phyloP scores from a whole-genome alignment of 92 coral and sea anemone genomes.

The Zoanthus sansibaricus region DNA sequence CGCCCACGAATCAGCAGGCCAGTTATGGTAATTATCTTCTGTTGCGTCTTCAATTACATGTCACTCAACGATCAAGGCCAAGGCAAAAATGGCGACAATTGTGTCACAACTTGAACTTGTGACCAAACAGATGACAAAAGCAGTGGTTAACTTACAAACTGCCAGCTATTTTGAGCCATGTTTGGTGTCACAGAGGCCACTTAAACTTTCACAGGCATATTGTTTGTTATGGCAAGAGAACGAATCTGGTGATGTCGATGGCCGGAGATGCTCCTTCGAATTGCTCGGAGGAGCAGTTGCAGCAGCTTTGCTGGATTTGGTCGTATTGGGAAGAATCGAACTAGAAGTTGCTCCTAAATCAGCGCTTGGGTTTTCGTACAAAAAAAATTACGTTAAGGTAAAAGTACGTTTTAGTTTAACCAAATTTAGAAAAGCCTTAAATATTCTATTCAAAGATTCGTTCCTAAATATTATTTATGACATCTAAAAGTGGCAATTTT shows the following conservation, averaged over 20 bases:
- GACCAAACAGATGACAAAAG: constrained; percentile 49
- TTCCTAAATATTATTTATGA: background rate
- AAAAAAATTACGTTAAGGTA: constrained; percentile 60
- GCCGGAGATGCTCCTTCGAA: constrained; percentile 49
- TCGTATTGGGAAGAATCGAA: constrained; percentile 57
- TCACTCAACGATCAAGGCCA: background rate
- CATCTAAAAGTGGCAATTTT: background rate
- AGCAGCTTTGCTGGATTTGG: constrained; percentile 57
- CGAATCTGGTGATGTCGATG: constrained; percentile 55
- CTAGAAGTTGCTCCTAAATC: constrained; percentile 58
- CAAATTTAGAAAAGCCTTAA: background rate
- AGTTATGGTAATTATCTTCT: background rate
- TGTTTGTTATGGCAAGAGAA: constrained; percentile 66
- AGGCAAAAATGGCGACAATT: constrained; percentile 17
- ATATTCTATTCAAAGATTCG: background rate
- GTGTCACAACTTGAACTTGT: constrained; percentile 33
- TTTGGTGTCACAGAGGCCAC: constrained; percentile 21
- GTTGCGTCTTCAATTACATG: background rate
- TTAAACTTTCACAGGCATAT: constrained; percentile 60
- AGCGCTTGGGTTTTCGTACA: constrained; percentile 54
- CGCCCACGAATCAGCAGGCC: background rate
- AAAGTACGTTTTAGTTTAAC: background rate
- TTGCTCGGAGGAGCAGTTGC: constrained; percentile 64
- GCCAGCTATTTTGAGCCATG: constrained; percentile 55
- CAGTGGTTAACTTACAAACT: constrained; percentile 44